Evolutionary conservation across 2,888 invertebrate species (phyloP).

Genomic region (Euplagia quadripunctaria): DNA sequence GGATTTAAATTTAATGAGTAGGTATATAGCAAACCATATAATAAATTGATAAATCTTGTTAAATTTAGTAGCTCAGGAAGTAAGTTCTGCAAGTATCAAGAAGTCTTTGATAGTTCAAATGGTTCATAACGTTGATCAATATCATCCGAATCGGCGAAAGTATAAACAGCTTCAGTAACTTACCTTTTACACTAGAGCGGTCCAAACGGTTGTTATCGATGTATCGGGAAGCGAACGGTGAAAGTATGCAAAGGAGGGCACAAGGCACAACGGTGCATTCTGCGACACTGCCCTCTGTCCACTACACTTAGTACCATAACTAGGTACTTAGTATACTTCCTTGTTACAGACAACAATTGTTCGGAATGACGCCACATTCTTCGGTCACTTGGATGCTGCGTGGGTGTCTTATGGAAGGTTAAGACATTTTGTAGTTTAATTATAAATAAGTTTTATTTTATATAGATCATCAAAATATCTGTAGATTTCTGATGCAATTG

Average conservation of each 20-base stretch:
- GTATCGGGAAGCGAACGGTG: constrained; percentile 77
- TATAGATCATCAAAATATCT: too few relatives aligned
- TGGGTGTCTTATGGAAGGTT: constrained; percentile 6
- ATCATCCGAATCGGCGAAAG: constrained; percentile 47
- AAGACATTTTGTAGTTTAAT: neutral
- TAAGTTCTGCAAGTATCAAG: neutral
- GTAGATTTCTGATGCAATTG: too few relatives aligned
- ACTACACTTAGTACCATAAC: constrained; percentile 63
- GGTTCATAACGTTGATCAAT: constrained; percentile 33
- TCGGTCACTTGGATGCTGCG: constrained; percentile 9
- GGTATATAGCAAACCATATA: too few relatives aligned
- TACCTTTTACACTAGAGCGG: constrained; percentile 54
- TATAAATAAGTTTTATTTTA: neutral
- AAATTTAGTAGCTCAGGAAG: too few relatives aligned
- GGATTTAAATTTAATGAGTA: too few relatives aligned
- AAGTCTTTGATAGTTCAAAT: constrained; percentile 7
- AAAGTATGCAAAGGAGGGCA: constrained; percentile 82
- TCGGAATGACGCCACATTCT: constrained; percentile 41
- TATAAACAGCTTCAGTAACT: constrained; percentile 46
- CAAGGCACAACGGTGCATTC: constrained; percentile 72
- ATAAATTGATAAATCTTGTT: too few relatives aligned
- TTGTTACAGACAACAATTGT: constrained; percentile 52
- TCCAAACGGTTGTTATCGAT: constrained; percentile 69
- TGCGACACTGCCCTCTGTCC: constrained; percentile 82
- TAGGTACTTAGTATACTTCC: constrained; percentile 50